Evolutionary conservation across 2,888 invertebrate genomes (phyloP), one percentile per base, ranked within the genome.

Genomic region (Amiota minor): DNA sequence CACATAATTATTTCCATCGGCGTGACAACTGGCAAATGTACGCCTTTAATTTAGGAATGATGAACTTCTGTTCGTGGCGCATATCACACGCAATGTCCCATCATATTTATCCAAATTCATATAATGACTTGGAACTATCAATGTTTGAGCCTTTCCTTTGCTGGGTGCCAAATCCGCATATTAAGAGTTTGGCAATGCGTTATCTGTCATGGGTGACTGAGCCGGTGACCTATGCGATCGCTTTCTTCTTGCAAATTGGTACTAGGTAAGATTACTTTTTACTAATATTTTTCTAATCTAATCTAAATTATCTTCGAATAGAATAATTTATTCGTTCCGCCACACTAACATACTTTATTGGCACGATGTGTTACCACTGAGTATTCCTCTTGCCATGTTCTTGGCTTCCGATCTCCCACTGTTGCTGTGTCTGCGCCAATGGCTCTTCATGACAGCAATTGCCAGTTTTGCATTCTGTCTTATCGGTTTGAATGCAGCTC

Each of bases 1-100:
- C 93, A 0, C 96, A 96, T 86, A 96, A 96, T 87, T 96, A 93
- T 84, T 93, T 95, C 80, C 96, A 96, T 85, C 92, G 92, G 81
- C 92, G 91, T 74, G 93, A 95, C 74, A 95, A 93, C 86, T 95
- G 94, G 92, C 92, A 95, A 73, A 95, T 95, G 94, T 94, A 93
- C 84, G 92, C 94, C 74, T 94, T 95, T 82, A 94, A 95, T 82
- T 89, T 96, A 75, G 91, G 92, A 18, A 86, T 93, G 79, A 91
- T 94, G 91, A 90, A 89, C 77, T 88, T 87, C 70, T 92, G 92
- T 80, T 93, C 94, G 76, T 96, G 95, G 92, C 91, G 95, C 75
- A 92, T 96, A 55, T 93, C 93, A 0, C 96, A 96, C 83, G 93
- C 91, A 0, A 86, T 96, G 59, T 95, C 95, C 50, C 96, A 96